Evolutionary conservation across 2,888 invertebrate species (phyloP).

Genomic region (Phaedon cochleariae): DNA sequence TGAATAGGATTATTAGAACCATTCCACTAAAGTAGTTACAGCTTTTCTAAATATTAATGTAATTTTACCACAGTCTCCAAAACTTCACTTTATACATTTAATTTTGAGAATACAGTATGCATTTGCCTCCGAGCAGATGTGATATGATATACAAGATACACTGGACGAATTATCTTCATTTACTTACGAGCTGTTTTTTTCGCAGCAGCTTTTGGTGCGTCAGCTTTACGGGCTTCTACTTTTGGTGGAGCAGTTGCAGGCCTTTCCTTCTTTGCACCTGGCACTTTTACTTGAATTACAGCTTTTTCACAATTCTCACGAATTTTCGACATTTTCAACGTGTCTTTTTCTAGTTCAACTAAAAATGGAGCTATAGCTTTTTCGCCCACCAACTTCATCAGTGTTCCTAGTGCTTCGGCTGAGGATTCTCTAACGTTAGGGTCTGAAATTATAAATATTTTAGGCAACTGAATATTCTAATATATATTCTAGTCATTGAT

Average conservation of each 20-base stretch:
- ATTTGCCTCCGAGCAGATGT: no score
- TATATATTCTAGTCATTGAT: no score
- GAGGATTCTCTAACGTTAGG: slow-evolving; percentile 91
- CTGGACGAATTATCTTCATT: slow-evolving; percentile 17
- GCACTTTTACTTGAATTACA: slow-evolving; percentile 79
- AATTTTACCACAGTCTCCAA: no score
- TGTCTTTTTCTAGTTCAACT: slow-evolving; percentile 89
- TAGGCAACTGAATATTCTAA: no score
- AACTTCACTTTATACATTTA: no score
- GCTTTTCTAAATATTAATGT: no score
- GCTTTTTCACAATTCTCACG: slow-evolving; percentile 95
- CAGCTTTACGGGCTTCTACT: slow-evolving; percentile 45
- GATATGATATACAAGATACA: no score
- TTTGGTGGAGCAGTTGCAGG: slow-evolving; percentile 66
- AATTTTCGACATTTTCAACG: slow-evolving; percentile 90
- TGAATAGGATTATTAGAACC: no score
- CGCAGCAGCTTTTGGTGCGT: slow-evolving; percentile 57
- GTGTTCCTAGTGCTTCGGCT: slow-evolving; percentile 92
- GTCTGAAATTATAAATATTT: slow-evolving; percentile 64
- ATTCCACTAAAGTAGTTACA: no score
- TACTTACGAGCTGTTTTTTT: slow-evolving; percentile 29
- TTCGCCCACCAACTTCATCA: slow-evolving; percentile 93
- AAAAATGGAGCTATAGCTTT: slow-evolving; percentile 87
- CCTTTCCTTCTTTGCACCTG: slow-evolving; percentile 70
- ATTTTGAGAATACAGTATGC: no score